Evolutionary conservation across 2,888 invertebrate species (phyloP), one percentile per base, ranked within the genome.

Genomic region (Adineta ricciae): DNA sequence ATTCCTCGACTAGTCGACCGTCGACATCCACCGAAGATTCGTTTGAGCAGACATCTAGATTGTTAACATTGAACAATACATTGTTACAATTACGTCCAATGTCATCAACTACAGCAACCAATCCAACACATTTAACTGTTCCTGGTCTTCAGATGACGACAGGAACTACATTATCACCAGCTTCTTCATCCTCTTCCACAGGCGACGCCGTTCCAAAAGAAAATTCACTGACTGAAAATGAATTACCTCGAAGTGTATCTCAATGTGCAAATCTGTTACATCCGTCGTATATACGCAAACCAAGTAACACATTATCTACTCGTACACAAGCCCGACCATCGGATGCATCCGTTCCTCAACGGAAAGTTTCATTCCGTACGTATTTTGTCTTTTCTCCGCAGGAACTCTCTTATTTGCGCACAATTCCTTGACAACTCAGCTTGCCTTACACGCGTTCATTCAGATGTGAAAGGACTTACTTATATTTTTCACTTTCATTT

Each of bases 21-120:
- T 78, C 78, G n/a, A 78, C 78, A 78, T 78, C 78, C 8, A 78
- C 78, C 14, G 78, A 78, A 78, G 78, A 78, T 41, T 78, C 78
- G 41, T 41, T 78, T 41, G 78, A 78, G 11, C 78, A 78, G n/a
- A 2, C 78, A 41, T n/a, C 38, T 4, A 38, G n/a, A 41, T 41
- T n/a, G 24, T 41, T 78, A 41, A n/a, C 78, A n/a, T 14, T n/a
- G 24, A 64, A 64, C 11, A 64, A 64, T 64, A 16, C 64, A 64
- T 36, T 52, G 24, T 52, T 32, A 32, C 64, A 46, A 46, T 46
- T 46, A 46, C 46, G 46, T 46, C 46, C 46, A 46, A 46, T 46
- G 46, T 5, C 8, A 46, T 8, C 78, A n/a, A 24, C 78, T 14
- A 78, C 8, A 46, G 11, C 78, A n/a, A 24, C 78, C 11, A 78